Evolutionary conservation across 2,797 vertebrate genomes (phyloP), one percentile per base, ranked within the genome.

Genomic region (Pagetopsis macropterus): DNA sequence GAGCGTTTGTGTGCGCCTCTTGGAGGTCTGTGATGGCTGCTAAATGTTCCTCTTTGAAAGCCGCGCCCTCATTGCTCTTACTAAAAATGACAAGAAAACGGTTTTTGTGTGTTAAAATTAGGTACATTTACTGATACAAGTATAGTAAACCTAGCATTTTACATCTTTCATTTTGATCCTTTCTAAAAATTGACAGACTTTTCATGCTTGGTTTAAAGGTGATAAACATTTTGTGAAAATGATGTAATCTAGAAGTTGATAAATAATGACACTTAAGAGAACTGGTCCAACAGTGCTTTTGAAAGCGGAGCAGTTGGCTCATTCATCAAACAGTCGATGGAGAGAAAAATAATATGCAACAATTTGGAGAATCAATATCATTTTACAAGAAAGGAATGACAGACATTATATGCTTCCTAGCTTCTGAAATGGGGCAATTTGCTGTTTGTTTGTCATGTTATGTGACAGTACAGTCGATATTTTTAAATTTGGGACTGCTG

Each of bases 51-150:
- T 90, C 85, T 67, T 85, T 93, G 9, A 92, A 76, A 60, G 79
- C 79, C 21, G 90, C 87, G 43, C 94, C 54, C 31, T 96, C 95
- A 1, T 27, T 74, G 77, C 82, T 92, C 72, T 94, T 95, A 72
- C 97, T 97, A 76, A 52, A 82, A 70, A 75, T n/a, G n/a, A 51
- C 7, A 60, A 44, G 37, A 3, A 69, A 14, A 43, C 1, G n/a
- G 52, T 52, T 45, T n/a, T 44, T 1, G 49, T 45, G 23, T 4
- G 37, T 40, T 64, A 43, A 46, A n/a, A 45, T 14, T 27, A 15
- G 13, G 1, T 15, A 8, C 51, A 3, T 19, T 45, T 9, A 60
- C 0, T 12, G 13, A 27, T 40, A 41, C 10, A 68, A 17, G 16
- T 16, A 44, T 27, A 12, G 14, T 4, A 27, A 55, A 1, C 49